phyloP scores from a whole-genome alignment of 2,797 vertebrate species.

The Paramormyrops hopkinsi region DNA sequence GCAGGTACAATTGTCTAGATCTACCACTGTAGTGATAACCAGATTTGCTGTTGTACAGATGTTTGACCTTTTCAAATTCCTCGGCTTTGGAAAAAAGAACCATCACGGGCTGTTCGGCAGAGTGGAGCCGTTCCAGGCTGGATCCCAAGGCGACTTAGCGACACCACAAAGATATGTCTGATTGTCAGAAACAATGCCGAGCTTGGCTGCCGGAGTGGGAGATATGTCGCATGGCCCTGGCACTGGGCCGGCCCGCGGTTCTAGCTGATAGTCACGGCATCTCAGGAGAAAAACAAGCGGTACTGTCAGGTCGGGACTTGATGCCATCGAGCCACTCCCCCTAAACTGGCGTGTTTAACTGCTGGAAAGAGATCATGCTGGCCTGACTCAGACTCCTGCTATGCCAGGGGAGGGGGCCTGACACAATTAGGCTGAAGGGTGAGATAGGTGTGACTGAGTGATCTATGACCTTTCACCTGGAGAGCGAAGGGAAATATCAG shows the following conservation, averaged over 20 bases:
- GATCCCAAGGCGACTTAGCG: background rate
- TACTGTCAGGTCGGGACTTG: background rate
- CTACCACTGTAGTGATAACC: background rate
- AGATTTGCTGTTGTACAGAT: background rate
- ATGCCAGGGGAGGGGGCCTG: background rate
- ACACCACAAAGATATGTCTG: background rate
- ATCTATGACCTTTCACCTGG: conserved; percentile 15
- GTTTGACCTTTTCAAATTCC: background rate
- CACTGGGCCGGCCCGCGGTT: background rate
- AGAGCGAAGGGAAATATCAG: background rate
- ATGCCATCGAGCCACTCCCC: background rate
- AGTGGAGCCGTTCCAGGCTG: background rate
- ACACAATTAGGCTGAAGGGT: background rate
- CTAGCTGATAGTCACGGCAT: background rate
- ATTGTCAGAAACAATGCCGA: background rate
- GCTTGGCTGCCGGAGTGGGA: background rate
- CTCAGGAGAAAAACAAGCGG: background rate
- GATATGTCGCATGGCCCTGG: background rate
- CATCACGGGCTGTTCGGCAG: background rate
- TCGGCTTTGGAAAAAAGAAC: background rate
- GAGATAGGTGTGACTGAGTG: background rate
- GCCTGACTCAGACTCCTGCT: background rate
- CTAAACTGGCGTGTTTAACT: background rate
- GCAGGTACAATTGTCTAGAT: background rate
- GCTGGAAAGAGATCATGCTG: background rate